Base-by-base conservation (phyloP, 2,113 vertebrate species). In the Elanoides forficatus region DNA sequence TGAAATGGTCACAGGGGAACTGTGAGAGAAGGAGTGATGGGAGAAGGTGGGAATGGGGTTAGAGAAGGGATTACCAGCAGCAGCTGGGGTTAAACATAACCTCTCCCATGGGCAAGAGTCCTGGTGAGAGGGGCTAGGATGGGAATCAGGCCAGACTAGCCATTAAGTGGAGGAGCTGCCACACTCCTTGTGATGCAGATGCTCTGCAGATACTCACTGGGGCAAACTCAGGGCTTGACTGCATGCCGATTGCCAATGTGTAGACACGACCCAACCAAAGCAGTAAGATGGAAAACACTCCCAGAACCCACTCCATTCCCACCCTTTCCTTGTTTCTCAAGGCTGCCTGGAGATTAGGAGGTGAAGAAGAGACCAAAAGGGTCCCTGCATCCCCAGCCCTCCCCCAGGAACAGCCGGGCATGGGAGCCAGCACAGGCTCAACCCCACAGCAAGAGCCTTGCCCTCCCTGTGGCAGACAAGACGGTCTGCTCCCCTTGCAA, bases 231-330 rank as follows among this genome's bases (percentile, higher is more conserved):
- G 9, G 36, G 30, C 30, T 43, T 65, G 53, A 65, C 34, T 34
- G 2, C 1, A 1, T 60, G 12, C 20, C 1, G 0, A 1, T 15
- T 32, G 6, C 30, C n/a, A 26, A 2, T 0, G 2, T 36, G 26
- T 18, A 40, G 32, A n/a, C 9, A 23, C 14, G 32, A 62, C 32
- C 29, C 50, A 55, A 25, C 2, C 1, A 1, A 87, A 81, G 22
- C 22, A 55, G 11, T 17, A 45, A 45, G 20, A 30, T 4, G 21
- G 29, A 63, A 79, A 86, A 29, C 14, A 21, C 10, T 60, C 10
- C 32, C 9, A 27, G 10, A 27, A 2, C 15, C 50, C 2, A 8
- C 19, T 62, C 20, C 32, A 27, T 17, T 29, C 40, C 14, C 12
- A 66, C 6, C 9, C 8, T 11, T 30, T 38, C 58, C 13, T 73